These are phyloP conservation scores for Mionectes macconnelli DNA, from an alignment of 2,113 vertebrate species.

Conservation along the genomic window DNA sequence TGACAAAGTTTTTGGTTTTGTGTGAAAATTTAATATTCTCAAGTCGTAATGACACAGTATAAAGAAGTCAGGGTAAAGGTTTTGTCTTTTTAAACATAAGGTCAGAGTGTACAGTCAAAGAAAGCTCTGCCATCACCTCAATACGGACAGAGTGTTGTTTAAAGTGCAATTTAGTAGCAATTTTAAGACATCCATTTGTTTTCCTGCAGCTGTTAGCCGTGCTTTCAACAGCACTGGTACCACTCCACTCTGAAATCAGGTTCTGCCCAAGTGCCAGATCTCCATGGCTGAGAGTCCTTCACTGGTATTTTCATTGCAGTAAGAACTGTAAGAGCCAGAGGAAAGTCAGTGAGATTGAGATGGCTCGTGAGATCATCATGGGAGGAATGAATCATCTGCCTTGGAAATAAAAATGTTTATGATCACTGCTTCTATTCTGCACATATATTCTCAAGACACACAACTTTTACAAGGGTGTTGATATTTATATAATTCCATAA, in stretches of 20 bases:
- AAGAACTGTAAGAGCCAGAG: neutral
- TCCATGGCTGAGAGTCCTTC: neutral
- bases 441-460: neutral
- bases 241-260: neutral
- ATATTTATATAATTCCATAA: conserved; percentile 51
- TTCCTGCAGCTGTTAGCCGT: neutral
- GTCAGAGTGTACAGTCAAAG: neutral
- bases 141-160: neutral
- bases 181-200: neutral
- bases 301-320: neutral
- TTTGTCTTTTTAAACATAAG: neutral
- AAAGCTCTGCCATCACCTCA: neutral
- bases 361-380: conserved; percentile 6
- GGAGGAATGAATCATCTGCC: conserved; percentile 55
- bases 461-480: conserved; percentile 32
- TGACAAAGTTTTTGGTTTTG: neutral
- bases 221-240: neutral
- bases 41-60: neutral
- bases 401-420: conserved; percentile 45
- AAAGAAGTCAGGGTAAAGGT: neutral
- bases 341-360: neutral
- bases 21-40: conserved; percentile 28
- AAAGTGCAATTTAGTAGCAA: conserved; percentile 30
- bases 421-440: conserved; percentile 33
- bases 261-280: neutral